Evolutionary conservation across 2,113 vertebrate species (phyloP), one percentile per base, ranked within the genome.

Genomic region (Phocoena phocoena): DNA sequence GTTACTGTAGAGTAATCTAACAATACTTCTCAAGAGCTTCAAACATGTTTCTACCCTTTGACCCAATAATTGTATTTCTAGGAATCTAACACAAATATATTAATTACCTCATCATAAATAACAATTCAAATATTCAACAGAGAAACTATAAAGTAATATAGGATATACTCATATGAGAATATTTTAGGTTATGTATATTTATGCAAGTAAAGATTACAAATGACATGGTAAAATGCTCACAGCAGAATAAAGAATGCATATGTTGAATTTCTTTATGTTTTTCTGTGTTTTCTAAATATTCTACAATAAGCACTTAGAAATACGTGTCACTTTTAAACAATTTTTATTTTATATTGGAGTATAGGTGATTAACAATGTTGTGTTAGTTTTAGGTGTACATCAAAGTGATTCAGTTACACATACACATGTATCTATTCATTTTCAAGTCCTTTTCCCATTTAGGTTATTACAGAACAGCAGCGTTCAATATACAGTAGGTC

Each of bases 161-260:
- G 20, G 10, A 20, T 44, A 28, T 68, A 67, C 7, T 21, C 28
- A 41, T 8, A 62, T 18, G 21, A 91, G 62, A 79, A 55, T 77
- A 85, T 80, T 85, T 93, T 63, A 91, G 47, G 12, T 26, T 90
- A 80, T 38, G 23, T 60, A 26, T 73, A 65, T 71, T 88, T 62
- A 76, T 47, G 26, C 18, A 76, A 92, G 82, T 82, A 88, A 79
- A 71, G 25, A 90, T 74, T 81, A 71, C 65, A 85, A 90, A 84
- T 67, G 65, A 60, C 26, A 50, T 7, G 8, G 17, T 41, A 63
- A 88, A 85, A 95, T 96, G 8, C 41, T 90, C 58, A 79, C 3
- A 77, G 74, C 28, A 95, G 28, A 88, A 95, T 93, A 62, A 90
- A 88, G 86, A 91, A 95, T 95, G 25, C 44, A 47, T 62, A 55